Evolutionary conservation across 1,140 invertebrate species (phyloP), one percentile per base, ranked within the genome.

Genomic region (Lepidurus apus): DNA sequence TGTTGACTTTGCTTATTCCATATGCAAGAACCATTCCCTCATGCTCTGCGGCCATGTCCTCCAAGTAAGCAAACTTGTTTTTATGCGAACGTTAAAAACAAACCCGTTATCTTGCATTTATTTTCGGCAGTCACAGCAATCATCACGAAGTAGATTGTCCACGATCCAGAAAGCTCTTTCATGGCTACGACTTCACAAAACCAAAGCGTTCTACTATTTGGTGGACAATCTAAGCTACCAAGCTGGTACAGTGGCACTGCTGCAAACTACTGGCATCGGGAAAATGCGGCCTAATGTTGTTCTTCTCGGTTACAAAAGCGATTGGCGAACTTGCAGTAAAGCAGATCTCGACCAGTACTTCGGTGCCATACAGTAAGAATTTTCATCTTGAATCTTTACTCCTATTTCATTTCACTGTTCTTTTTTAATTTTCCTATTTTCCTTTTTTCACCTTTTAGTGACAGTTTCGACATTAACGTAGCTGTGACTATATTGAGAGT

Each of bases 261-360:
- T 87, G 0, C 78, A 95, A 87, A 87, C 90, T 2, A 86, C 91
- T 1, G 97, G 97, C 11, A 89, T 98, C 26, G 97, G 97, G 2
- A 96, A 96, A 85, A 88, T 99, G 44, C 88, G 90, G 17, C 97
- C 97, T 0, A 99, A 99, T 84, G 95, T 98, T 43, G 85, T 98
- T 34, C 87, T 99, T 81, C 91, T 99, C 89, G 97, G 97, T 7
- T 99, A 93, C 86, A 98, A 98, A 85, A 88, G 89, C 0, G 90
- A 97, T 84, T 99, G 97, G 97, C 84, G 87, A 45, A 89, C 85
- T 6, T 93, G 92, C 81, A 87, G 89, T 81, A 85, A 87, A 13
- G 87, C 90, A 47, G 91, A 95, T 81, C 89, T 98, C 0, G 88
- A 91, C 34, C 90, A 92, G 34, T 99, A 98, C 85, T 97, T 98